A percentile compares a stretch with the other conserved stretches of the same genome.
These are phyloP conservation scores for Podarcis siculus DNA, from an alignment of 2,797 vertebrate genomes.

Conservation along the genomic window DNA sequence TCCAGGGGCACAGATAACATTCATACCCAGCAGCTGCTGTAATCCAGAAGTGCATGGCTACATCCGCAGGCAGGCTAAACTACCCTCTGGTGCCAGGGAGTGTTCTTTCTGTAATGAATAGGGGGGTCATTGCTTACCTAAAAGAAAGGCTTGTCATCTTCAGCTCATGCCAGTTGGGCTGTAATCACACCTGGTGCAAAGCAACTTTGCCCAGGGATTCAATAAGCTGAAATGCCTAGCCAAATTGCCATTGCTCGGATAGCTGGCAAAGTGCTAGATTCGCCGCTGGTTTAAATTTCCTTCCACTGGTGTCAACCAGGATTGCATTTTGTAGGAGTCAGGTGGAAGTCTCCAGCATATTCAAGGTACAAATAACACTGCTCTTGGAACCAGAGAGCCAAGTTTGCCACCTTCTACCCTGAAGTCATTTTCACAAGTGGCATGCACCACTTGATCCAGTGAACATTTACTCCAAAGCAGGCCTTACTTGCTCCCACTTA, in stretches of 20 bases:
- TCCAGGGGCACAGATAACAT: not conserved
- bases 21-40: not conserved
- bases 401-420: not conserved
- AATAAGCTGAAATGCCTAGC: not conserved
- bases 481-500: not conserved
- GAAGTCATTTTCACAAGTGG: no score
- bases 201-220: not conserved
- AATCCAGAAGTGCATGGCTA: slow-evolving; percentile 10
- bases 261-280: not conserved
- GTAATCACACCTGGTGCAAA: not conserved
- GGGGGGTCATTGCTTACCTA: not conserved
- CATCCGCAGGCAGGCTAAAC: not conserved
- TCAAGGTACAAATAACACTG: not conserved
- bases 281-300: not conserved
- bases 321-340: not conserved
- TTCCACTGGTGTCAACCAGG: not conserved
- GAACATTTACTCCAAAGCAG: not conserved
- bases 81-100: not conserved
- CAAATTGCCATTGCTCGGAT: not conserved
- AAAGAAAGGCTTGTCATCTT: not conserved
- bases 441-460: not conserved
- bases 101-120: not conserved
- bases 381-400: not conserved
- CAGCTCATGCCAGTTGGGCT: not conserved
- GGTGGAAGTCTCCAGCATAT: not conserved